A percentile compares a stretch with the other conserved stretches of the same genome.
Evolutionary conservation across 2,888 invertebrate genomes (phyloP).

Genomic region (Aphelenchoides bicaudatus): DNA sequence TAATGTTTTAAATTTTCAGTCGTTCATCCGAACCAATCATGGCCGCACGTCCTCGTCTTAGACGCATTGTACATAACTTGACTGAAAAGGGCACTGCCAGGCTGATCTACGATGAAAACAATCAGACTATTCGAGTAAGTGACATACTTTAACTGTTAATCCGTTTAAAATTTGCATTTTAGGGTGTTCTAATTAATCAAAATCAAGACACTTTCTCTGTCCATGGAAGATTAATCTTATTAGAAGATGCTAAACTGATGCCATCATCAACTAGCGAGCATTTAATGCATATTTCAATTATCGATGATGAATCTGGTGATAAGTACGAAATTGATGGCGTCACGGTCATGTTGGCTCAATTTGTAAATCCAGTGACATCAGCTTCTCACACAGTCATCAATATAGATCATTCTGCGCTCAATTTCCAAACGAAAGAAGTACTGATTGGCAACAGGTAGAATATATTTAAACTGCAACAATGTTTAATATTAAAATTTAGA

Average conservation of each 20-base stretch:
- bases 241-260: not conserved
- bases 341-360: conserved; percentile 6
- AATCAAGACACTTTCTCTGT: conserved; percentile 15
- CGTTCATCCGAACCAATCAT: conserved; percentile 1
- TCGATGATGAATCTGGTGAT: conserved; percentile 17
- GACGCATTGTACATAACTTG: conserved; percentile 10
- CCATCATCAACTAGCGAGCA: not conserved
- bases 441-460: conserved; percentile 18
- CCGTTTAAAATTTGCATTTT: not conserved
- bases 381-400: not conserved
- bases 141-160: not conserved
- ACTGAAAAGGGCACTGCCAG: conserved; percentile 11
- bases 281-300: conserved; percentile 6
- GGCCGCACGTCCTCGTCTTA: not conserved
- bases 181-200: conserved; percentile 15
- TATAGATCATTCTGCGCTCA: conserved; percentile 16
- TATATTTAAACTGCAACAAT: not conserved
- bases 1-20: conserved; percentile 5
- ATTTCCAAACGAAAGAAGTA: conserved; percentile 19
- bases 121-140: conserved; percentile 10
- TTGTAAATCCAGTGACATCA: conserved; percentile 1
- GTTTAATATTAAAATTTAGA: not conserved
- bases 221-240: not conserved
- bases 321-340: conserved; percentile 7
- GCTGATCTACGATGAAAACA: conserved; percentile 9